Conservation (phyloP, 2,888 invertebrate genomes). For the Gryllus longicercus region DNA sequence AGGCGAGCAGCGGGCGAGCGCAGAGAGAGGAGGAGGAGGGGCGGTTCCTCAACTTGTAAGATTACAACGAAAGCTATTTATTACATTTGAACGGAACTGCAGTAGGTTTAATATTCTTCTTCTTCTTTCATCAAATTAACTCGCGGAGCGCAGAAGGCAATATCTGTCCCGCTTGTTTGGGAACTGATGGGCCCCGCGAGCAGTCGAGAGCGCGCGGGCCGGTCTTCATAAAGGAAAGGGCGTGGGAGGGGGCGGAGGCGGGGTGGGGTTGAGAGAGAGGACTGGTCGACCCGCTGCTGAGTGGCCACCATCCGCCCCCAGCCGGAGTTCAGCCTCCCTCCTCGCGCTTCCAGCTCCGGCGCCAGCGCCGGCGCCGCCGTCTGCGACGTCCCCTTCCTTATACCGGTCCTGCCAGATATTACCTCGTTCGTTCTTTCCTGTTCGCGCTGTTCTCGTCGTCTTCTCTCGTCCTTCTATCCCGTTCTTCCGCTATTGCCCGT, state of each 20-base stretch:
- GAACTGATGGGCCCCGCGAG: background rate
- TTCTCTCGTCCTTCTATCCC: too few relatives aligned
- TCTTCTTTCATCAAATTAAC: conserved; percentile 17
- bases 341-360: background rate
- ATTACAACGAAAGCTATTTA: conserved; percentile 17
- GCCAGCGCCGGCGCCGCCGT: background rate
- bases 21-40: background rate
- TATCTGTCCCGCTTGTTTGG: background rate
- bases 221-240: background rate
- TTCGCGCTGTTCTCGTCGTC: too few relatives aligned
- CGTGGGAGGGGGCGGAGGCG: background rate
- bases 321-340: background rate
- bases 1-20: too few relatives aligned
- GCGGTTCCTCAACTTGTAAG: background rate
- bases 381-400: too few relatives aligned
- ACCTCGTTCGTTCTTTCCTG: too few relatives aligned
- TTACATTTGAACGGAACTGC: conserved; percentile 17
- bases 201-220: background rate
- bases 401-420: too few relatives aligned
- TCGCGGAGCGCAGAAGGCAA: background rate
- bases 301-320: too few relatives aligned
- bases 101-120: conserved; percentile 11
- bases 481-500: too few relatives aligned
- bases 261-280: background rate
- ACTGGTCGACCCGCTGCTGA: background rate